phyloP scores from a whole-genome alignment of 2,113 vertebrate species.

The Spizaetus ornatus region DNA sequence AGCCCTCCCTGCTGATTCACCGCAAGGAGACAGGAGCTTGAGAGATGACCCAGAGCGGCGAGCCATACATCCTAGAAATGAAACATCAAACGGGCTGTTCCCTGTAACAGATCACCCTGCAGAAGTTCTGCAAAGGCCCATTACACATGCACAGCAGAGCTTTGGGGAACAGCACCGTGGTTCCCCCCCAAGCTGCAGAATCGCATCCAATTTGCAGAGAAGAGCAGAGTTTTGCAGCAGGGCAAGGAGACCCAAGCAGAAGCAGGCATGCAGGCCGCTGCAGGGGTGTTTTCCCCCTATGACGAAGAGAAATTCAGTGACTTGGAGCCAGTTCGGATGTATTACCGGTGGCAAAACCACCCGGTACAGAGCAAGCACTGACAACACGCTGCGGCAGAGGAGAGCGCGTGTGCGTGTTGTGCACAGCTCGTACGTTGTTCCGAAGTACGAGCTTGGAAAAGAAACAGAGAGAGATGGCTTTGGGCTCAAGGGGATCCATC shows the following conservation, averaged over 20 bases:
- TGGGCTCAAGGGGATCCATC: conserved; percentile 54
- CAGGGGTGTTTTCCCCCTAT: background rate
- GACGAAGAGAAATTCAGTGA: rapidly evolving
- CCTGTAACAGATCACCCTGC: background rate
- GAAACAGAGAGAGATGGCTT: conserved; percentile 42
- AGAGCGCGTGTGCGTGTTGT: background rate
- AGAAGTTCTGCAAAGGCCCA: background rate
- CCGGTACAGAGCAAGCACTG: rapidly evolving
- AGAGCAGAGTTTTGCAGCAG: background rate
- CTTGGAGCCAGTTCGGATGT: background rate
- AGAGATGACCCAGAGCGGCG: background rate
- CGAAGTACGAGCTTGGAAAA: conserved; percentile 14
- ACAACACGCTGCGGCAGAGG: background rate
- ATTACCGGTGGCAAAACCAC: background rate
- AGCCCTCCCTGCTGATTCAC: background rate
- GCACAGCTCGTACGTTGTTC: background rate
- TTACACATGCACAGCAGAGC: background rate
- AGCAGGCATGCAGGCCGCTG: rapidly evolving
- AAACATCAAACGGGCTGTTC: background rate
- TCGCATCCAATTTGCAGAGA: rapidly evolving
- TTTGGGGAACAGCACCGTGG: rapidly evolving
- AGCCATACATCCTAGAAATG: background rate
- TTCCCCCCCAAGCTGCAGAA: rapidly evolving
- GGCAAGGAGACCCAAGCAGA: background rate
- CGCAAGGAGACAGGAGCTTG: background rate